phyloP scores from a whole-genome alignment of 2,797 vertebrate species.

The Phalloptychus januarius region DNA sequence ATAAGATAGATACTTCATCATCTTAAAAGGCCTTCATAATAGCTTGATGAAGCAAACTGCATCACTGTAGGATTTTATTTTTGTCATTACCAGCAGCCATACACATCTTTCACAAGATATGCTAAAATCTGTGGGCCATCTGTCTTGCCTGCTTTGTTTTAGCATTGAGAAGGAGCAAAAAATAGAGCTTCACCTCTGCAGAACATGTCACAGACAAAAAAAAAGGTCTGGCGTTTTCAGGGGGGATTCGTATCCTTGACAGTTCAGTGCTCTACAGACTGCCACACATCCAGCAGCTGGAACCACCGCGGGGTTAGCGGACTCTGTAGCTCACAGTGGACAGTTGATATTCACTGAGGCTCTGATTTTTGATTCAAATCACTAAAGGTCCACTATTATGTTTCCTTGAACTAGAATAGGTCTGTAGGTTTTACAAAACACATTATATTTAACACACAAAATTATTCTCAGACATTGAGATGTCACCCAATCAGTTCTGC shows the following conservation, averaged over 20 bases:
- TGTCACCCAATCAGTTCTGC: no score
- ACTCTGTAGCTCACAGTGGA: constrained; percentile 16
- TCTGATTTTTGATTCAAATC: constrained; percentile 57
- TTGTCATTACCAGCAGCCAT: neutral
- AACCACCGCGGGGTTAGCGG: constrained; percentile 14
- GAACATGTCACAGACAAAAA: constrained; percentile 33
- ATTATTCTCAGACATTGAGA: no score
- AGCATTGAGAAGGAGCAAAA: neutral
- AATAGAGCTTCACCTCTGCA: constrained; percentile 12
- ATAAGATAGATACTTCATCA: neutral
- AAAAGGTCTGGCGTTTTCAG: constrained; percentile 45
- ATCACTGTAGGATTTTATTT: neutral
- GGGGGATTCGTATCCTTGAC: constrained; percentile 55
- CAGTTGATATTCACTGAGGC: constrained; percentile 51
- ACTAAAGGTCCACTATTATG: constrained; percentile 48
- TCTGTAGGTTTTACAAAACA: no score
- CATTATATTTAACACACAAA: no score
- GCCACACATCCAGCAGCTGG: constrained; percentile 30
- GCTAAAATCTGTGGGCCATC: neutral
- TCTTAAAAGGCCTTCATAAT: neutral
- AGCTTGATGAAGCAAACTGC: neutral
- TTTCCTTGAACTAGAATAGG: no score
- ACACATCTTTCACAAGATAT: neutral
- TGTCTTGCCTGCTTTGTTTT: constrained; percentile 12
- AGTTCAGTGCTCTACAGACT: constrained; percentile 54